Percentiles rank a stretch among this genome's conserved stretches.
Evolutionary conservation across 2,113 vertebrate species (phyloP).

Genomic region (Aspidoscelis tigris): DNA sequence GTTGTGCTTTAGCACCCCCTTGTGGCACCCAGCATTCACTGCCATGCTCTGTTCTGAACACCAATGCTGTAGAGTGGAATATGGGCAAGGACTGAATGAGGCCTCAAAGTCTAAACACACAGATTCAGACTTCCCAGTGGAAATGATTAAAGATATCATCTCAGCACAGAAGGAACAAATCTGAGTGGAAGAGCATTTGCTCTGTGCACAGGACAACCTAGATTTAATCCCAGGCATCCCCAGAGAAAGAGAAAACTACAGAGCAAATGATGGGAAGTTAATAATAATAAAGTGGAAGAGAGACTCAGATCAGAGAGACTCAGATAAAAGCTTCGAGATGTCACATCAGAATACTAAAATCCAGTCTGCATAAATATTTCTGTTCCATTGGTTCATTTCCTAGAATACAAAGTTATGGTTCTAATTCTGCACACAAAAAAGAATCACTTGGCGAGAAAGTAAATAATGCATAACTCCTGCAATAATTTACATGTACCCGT

Average conservation of each 20-base stretch:
- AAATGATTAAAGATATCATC: background rate
- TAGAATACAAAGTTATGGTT: background rate
- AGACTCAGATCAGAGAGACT: background rate
- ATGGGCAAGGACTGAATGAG: background rate
- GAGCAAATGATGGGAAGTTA: background rate
- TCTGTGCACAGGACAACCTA: background rate
- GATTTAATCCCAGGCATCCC: background rate
- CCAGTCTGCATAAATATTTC: conserved; percentile 4
- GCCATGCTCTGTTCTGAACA: background rate
- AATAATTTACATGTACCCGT: conserved; percentile 32
- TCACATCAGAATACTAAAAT: background rate
- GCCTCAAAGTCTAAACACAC: background rate
- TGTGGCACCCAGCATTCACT: conserved; percentile 18
- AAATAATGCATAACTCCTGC: conserved; percentile 15
- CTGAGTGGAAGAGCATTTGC: background rate
- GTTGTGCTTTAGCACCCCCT: conserved; percentile 20
- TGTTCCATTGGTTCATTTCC: conserved; percentile 3
- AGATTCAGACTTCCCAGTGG: background rate
- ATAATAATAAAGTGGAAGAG: background rate
- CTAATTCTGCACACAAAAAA: background rate
- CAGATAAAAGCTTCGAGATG: background rate
- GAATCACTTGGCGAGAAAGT: background rate
- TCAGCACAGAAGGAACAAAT: background rate
- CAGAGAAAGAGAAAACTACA: background rate
- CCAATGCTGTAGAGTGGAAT: background rate